Base-by-base conservation (phyloP, 2,888 invertebrate genomes). In the Megalurothrips usitatus region DNA sequence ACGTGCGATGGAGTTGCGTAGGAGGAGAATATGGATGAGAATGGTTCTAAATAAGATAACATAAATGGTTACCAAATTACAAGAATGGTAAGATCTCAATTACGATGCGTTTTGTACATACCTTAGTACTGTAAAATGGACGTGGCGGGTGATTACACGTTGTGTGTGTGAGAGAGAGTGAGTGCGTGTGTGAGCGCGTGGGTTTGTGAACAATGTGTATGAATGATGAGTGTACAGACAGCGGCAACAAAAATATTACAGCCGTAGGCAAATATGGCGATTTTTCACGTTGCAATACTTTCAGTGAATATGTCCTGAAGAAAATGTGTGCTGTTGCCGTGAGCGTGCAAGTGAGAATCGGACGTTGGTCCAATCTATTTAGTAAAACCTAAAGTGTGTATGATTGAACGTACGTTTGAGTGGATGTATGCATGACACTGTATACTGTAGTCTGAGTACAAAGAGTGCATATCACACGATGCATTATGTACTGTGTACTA, bases 81-180 rank as follows among this genome's bases (percentile, higher is more conserved):
- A 75, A 26, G 68, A 75, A 75, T 75, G 68, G 68, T 75, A 75
- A 75, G 68, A 75, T 75, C 68, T 75, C 68, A 75, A 75, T 75
- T 75, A 75, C 68, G 68, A 75, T 75, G 68, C 68, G 68, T 75
- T 75, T 75, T 75, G 68, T 75, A 75, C 68, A 75, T 75, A 75
- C 68, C n/a, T 75, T 75, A 75, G 68, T 75, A 26, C 68, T 75
- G 68, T 75, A 75, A 75, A 75, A 75, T 75, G 68, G 68, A 75
- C 68, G 68, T 23, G 68, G 11, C 68, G 26, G 68, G 26, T 75
- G 68, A 12, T 26, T 26, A 75, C 68, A 75, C 68, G 68, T 75
- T 75, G 68, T 26, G 26, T 75, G 12, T 12, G 23, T 17, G 12
- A 6, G n/a, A n/a, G n/a, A n/a, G n/a, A n/a, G n/a, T n/a, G 34